Conservation (phyloP, 1,140 invertebrate species). For the Tachypleus tridentatus region DNA sequence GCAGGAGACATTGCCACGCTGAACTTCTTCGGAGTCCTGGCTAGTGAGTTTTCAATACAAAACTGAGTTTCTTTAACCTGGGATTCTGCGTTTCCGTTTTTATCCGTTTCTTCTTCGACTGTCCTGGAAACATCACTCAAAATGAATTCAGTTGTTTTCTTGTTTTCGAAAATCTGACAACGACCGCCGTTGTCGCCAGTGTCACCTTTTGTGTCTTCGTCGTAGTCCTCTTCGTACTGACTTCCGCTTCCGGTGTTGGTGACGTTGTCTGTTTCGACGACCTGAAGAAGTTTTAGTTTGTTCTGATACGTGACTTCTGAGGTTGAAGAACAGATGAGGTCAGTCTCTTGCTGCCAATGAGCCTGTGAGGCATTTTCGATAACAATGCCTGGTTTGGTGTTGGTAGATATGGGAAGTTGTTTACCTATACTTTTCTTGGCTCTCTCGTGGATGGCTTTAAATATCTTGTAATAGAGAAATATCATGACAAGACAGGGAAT, state of each 20-base stretch:
- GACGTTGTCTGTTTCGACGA: conserved; percentile 12
- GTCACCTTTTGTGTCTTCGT: conserved; percentile 2
- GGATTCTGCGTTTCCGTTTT: conserved; percentile 63
- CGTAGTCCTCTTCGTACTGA: conserved; percentile 20
- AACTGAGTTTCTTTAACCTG: not conserved
- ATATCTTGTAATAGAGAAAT: conserved; percentile 95
- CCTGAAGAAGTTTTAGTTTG: conserved; percentile 1
- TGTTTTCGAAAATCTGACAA: not conserved
- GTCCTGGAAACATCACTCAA: conserved; percentile 6
- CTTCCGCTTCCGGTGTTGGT: conserved; percentile 18
- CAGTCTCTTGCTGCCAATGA: not conserved
- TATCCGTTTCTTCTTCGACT: conserved; percentile 33
- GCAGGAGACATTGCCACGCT: not conserved
- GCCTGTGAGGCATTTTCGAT: not conserved
- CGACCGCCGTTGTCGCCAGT: not conserved
- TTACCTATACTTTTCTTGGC: conserved; percentile 52
- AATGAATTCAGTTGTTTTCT: conserved; percentile 4
- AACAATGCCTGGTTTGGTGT: not conserved
- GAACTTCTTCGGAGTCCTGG: not conserved
- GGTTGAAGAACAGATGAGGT: not conserved
- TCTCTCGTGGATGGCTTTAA: conserved; percentile 71
- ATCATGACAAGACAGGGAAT: conserved; percentile 99
- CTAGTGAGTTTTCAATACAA: not conserved
- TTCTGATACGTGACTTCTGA: not conserved
- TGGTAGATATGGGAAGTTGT: not conserved